Base-by-base conservation (phyloP, 2,888 invertebrate species). In the Euplagia quadripunctaria region DNA sequence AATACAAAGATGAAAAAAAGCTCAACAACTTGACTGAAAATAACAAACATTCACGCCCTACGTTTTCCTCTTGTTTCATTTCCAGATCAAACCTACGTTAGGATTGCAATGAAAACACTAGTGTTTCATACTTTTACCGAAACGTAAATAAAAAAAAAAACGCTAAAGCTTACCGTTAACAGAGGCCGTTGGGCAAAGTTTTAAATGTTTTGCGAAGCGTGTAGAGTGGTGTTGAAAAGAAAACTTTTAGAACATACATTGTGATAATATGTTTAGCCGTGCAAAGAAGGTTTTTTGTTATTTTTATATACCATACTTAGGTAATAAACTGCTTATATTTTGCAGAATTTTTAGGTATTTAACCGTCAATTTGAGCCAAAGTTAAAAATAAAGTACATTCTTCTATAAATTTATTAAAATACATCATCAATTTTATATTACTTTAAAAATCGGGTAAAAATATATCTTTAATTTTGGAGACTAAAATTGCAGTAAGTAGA, bases 131-230 rank as follows among this genome's bases (percentile, higher is more conserved):
- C 2, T 67, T 67, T 61, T 3, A 11, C 17, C n/a, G 17, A 46
- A 49, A 31, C 16, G 31, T 8, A 58, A 58, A 51, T 66, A 8
- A 51, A 68, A 66, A 31, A 31, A 51, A n/a, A 61, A 49, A 74
- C 64, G 68, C 41, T n/a, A 74, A 73, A 71, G 70, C 76, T 81
- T 72, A 55, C 55, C 9, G 61, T 75, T 83, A 78, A 78, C 81
- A 52, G 71, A 77, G 70, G 77, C 31, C 71, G 78, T 75, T 64
- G 73, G 75, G 76, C 74, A 71, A 81, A 83, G 80, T 87, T 84
- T 82, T 76, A 79, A 86, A 78, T 70, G 75, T 70, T 80, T 79
- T 43, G 42, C 20, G 76, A 79, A 73, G 79, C 76, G 73, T 77
- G 79, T 74, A 51, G 72, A 76, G 73, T 72, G 74, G 74, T 81